Evolutionary conservation across 2,113 vertebrate genomes (phyloP).

Genomic region (Lipophrys pholis): DNA sequence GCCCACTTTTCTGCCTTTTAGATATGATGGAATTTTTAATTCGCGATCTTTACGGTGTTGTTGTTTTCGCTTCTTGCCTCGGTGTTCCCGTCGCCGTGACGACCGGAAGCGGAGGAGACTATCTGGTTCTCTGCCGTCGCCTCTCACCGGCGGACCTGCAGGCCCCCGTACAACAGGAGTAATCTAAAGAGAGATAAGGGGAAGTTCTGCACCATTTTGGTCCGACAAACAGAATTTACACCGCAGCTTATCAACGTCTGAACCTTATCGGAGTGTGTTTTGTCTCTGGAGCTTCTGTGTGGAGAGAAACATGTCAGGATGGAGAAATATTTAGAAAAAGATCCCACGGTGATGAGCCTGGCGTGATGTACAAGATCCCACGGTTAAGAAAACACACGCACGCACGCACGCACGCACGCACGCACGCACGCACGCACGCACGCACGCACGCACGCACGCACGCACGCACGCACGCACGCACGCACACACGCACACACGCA

Average conservation of each 20-base stretch:
- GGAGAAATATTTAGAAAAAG: conserved; percentile 11
- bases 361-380: conserved; percentile 13
- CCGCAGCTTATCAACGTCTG: conserved; percentile 16
- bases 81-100: conserved; percentile 28
- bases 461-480: no score
- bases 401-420: no score
- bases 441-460: background rate
- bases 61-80: background rate
- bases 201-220: conserved; percentile 18
- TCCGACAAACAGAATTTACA: conserved; percentile 18
- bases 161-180: conserved; percentile 4
- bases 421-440: background rate
- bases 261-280: conserved; percentile 41
- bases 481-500: background rate
- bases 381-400: background rate
- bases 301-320: conserved; percentile 11
- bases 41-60: conserved; percentile 14
- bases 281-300: conserved; percentile 31
- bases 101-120: conserved; percentile 14
- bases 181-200: conserved; percentile 20
- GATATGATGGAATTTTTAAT: conserved; percentile 26
- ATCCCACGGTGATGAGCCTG: conserved; percentile 17
- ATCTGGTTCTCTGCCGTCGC: conserved; percentile 19
- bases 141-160: conserved; percentile 15
- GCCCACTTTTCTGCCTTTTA: conserved; percentile 2